Base-by-base conservation (phyloP, 1,140 invertebrate species). In the Telenomus remus region DNA sequence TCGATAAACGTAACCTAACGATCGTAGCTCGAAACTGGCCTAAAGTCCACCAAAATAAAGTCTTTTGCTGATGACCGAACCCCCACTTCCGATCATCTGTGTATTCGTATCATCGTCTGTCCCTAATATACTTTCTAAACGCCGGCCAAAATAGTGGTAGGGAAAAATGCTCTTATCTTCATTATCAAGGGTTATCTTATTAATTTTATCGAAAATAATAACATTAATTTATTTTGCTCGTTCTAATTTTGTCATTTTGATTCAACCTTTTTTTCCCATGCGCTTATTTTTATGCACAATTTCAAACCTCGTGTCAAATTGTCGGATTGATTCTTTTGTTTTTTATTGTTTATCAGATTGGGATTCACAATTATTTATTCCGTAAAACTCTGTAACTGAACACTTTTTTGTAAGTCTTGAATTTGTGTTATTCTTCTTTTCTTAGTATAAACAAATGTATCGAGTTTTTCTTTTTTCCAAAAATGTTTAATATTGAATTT, bases 11-110 rank as follows among this genome's bases (percentile, higher is more conserved):
- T 33, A 49, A 39, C 48, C 39, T 46, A 37, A 14, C 55, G 44
- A 49, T 60, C 14, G 12, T 49, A 60, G 14, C 27, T 49, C 47
- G 56, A 60, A 60, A 60, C 56, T 60, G 47, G 56, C 37, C 56
- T 60, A 60, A 50, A 60, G 33, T 14, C 55, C 56, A 44, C 6
- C 46, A 12, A 60, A 60, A 60, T 50, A 60, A 48, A 47, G 9
- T 15, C 10, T 60, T 60, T 13, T 11, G 33, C 56, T 42, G 56
- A 60, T 60, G 56, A 60, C 56, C 56, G 49, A 44, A 35, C 56
- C 56, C 56, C 56, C 56, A 60, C 56, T 48, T 60, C 47, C 56
- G 56, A 5, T 27, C 7, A 10, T 10, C 5, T 6, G 19, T 27
- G 19, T 27, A 27, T 27, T 27, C 2, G 19, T 19, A 13, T 12